Base-by-base conservation (phyloP, 1,140 invertebrate genomes). In the Euglossa dilemma region DNA sequence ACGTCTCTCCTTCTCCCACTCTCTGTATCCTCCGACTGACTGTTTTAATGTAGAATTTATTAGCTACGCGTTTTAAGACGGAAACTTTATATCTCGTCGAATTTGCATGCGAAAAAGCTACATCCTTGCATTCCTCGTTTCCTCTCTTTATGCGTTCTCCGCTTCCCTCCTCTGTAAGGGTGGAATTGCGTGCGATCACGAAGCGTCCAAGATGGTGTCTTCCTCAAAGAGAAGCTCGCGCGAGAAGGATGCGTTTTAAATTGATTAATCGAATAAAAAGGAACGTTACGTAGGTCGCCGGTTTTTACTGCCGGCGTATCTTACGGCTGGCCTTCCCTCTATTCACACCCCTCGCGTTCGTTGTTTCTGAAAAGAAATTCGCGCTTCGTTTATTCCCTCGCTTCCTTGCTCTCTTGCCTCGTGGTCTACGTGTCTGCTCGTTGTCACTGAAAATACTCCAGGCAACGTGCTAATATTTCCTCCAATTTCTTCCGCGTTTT, bases 41-140 rank as follows among this genome's bases (percentile, higher is more conserved):
- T 23, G 20, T 67, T 45, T 67, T 67, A 25, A 23, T 43, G 56
- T n/a, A 20, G 50, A 57, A 52, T 77, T 77, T 56, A 77, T 77
- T 77, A 77, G 75, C 75, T 23, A 36, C 63, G 50, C 63, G 75
- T 77, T 77, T 77, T 67, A 67, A 47, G 52, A 45, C 63, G 50
- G 63, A 57, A 77, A 77, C 52, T 43, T 57, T 45, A 56, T 67
- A n/a, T 67, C 23, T 56, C 63, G 66, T 64, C 20, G 52, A 66
- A 77, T 77, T 67, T 77, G 52, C 75, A 77, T 77, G 52, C 63
- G 63, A 77, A 77, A n/a, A 77, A 66, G 67, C 36, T 36, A 36
- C 36, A 36, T 4, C 36, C 36, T 36, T 36, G 36, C 36, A 36
- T 36, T 36, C 36, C 36, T 2, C 36, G 36, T 36, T 36, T 36